Base-by-base conservation (phyloP, 2,888 invertebrate species). In the Marronus borbonicus region DNA sequence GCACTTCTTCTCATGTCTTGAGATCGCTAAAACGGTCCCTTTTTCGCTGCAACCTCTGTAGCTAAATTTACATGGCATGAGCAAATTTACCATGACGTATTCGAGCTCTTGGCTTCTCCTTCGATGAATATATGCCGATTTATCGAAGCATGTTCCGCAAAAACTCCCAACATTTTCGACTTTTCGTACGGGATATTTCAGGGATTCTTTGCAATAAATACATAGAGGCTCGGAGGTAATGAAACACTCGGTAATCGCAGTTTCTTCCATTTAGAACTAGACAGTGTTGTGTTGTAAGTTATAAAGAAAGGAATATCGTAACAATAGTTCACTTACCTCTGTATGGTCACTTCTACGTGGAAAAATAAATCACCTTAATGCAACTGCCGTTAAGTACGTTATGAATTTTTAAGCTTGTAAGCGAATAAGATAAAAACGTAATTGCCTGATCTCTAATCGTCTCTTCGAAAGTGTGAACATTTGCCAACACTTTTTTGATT, bases 11-110 rank as follows among this genome's bases (percentile, higher is more conserved):
- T 78, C 77, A 24, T 78, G 77, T 14, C 50, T 17, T 20, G 77
- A 52, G 24, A 78, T 78, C 24, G 24, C 72, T 31, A 65, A 52
- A n/a, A 65, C 50, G 5, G n/a, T 65, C 31, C 72, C 58, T 55
- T 72, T 72, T 5, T 64, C 64, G 7, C 52, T 14, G 39, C 77
- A 78, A 39, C 77, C 77, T 36, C 72, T 74, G n/a, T 62, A 65
- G 8, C 72, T 64, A 20, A 52, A 78, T 65, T 78, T 78, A 39
- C 77, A 78, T 17, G 72, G 72, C 55, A 78, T 72, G n/a, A 72
- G 24, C n/a, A 78, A 36, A 7, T 72, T 72, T 24, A 78, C 72
- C 24, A 62, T 24, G 5, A 74, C 72, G 17, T 60, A 60, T 74
- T 74, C 72, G 49, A 74, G 72, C 12, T 60, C 60, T 39, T 20